Evolutionary conservation across 2,888 invertebrate species (phyloP).

Genomic region (Microchrysa polita): DNA sequence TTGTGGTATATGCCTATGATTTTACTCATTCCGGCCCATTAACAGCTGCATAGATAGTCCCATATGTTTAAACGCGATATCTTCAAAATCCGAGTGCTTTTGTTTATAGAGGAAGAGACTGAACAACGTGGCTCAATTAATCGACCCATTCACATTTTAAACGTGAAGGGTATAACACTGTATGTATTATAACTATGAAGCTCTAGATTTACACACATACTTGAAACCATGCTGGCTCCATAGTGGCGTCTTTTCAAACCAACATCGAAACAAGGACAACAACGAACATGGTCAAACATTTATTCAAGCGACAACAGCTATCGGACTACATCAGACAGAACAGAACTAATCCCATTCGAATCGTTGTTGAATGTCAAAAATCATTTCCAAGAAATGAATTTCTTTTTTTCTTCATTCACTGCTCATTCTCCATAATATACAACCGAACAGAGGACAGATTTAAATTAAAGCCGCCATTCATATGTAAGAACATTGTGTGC

Average conservation of each 20-base stretch:
- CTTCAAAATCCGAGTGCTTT: no score
- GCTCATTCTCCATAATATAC: no score
- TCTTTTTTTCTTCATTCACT: no score
- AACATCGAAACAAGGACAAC: background rate
- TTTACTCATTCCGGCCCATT: no score
- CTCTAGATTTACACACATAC: no score
- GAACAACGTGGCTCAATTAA: no score
- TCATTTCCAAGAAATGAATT: background rate
- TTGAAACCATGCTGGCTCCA: constrained; percentile 11
- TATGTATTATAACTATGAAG: constrained; percentile 22
- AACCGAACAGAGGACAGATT: background rate
- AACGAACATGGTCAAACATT: background rate
- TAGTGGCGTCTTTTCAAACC: constrained; percentile 19
- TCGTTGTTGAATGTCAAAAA: background rate
- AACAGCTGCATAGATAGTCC: no score
- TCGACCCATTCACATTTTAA: no score
- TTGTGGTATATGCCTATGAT: no score
- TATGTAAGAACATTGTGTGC: constrained; percentile 24
- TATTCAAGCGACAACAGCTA: background rate
- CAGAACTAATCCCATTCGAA: constrained; percentile 1
- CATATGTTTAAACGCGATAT: no score
- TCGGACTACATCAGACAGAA: background rate
- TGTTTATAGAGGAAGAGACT: no score
- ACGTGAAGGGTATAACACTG: no score
- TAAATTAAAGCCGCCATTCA: constrained; percentile 15